These are phyloP conservation scores for Gulo gulo DNA, from an alignment of 2,113 vertebrate genomes.

Conservation along the genomic window DNA sequence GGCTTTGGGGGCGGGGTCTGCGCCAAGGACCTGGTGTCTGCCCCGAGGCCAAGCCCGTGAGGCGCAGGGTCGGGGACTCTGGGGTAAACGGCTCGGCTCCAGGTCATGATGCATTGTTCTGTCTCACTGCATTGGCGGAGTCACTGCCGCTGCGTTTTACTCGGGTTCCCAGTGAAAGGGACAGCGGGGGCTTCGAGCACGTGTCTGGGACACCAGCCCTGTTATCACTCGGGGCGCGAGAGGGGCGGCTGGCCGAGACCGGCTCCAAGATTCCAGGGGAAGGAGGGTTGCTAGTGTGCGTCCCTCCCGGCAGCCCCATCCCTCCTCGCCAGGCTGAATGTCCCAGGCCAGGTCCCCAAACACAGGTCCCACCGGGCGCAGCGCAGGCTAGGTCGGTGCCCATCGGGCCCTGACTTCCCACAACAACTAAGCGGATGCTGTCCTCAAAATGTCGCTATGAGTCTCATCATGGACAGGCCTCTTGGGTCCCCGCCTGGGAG, in stretches of 20 bases:
- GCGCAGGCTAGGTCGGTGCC: neutral
- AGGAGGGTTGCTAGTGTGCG: neutral
- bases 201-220: neutral
- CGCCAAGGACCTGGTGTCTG: neutral
- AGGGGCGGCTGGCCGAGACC: neutral
- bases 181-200: neutral
- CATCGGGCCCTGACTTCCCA: neutral
- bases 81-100: fast-evolving
- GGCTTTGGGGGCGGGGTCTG: neutral
- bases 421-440: neutral
- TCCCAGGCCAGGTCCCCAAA: neutral
- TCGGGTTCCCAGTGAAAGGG: neutral
- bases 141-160: neutral
- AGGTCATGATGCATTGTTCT: neutral
- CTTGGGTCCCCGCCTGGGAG: neutral
- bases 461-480: neutral
- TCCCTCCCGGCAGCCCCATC: too few relatives aligned
- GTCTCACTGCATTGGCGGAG: neutral
- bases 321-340: neutral
- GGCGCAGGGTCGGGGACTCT: neutral
- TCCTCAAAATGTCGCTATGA: neutral
- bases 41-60: neutral
- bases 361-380: neutral
- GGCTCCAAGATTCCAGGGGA: neutral
- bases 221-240: neutral